phyloP scores from a whole-genome alignment of 2,888 invertebrate genomes.

The Octonoba sinensis region DNA sequence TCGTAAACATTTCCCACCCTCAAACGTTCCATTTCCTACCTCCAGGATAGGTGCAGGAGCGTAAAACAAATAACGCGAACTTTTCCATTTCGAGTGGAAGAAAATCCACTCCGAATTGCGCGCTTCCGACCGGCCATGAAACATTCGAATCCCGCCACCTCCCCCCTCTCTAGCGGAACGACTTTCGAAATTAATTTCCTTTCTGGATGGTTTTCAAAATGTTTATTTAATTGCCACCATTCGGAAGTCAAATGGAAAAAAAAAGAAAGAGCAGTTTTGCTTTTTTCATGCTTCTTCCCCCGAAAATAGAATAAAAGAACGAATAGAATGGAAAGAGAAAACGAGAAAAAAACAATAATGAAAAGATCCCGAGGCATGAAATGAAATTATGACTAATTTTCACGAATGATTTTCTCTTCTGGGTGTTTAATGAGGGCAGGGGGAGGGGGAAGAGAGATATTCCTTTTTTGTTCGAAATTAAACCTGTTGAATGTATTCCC shows the following conservation, averaged over 20 bases:
- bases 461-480: conserved; percentile 55
- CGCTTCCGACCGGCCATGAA: conserved; percentile 37
- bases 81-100: conserved; percentile 21
- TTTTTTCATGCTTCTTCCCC: conserved; percentile 5
- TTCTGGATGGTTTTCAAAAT: conserved; percentile 51
- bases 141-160: conserved; percentile 6
- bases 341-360: conserved; percentile 25
- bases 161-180: conserved; percentile 23
- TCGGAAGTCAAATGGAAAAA: conserved; percentile 26
- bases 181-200: conserved; percentile 62
- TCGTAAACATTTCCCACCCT: neutral
- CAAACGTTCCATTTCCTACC: conserved; percentile 7
- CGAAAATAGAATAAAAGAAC: neutral
- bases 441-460: conserved; percentile 19
- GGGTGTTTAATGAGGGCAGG: conserved; percentile 49
- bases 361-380: conserved; percentile 42
- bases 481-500: conserved; percentile 56
- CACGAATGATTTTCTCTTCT: conserved; percentile 45
- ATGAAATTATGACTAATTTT: conserved; percentile 64
- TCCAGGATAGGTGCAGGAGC: conserved; percentile 32
- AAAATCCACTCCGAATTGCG: conserved; percentile 28
- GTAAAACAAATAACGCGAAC: conserved; percentile 45
- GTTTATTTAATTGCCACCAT: conserved; percentile 61
- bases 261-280: neutral
- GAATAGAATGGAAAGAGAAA: neutral